Conservation (phyloP, 1,140 invertebrate species). For the Cydia fagiglandana region DNA sequence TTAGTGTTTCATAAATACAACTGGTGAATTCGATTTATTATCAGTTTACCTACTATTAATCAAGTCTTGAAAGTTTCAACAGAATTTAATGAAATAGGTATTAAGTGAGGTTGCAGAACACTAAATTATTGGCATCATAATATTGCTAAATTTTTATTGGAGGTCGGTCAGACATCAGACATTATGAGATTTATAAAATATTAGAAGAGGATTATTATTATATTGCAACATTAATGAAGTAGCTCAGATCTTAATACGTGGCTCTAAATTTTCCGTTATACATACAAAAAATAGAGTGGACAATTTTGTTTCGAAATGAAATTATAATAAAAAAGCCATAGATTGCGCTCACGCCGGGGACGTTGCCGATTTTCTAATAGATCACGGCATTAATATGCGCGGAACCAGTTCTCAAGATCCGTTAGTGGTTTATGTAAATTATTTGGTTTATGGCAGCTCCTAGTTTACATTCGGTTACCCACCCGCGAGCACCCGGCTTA, state of each 20-base stretch:
- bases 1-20: not conserved
- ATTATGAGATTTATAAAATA: not conserved
- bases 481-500: conserved; percentile 7
- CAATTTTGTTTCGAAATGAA: conserved; percentile 60
- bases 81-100: not conserved
- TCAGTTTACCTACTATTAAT: not conserved
- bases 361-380: conserved; percentile 77
- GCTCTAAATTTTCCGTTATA: not conserved
- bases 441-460: conserved; percentile 70
- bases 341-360: conserved; percentile 52
- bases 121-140: not conserved
- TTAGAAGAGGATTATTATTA: not conserved
- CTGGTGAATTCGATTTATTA: not conserved
- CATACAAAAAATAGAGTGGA: conserved; percentile 38
- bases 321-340: conserved; percentile 67
- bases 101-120: not conserved
- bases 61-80: conserved; percentile 4
- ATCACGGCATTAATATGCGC: conserved; percentile 74
- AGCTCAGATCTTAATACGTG: not conserved
- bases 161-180: not conserved
- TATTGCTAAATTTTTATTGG: conserved; percentile 10
- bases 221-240: not conserved
- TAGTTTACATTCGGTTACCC: conserved; percentile 65
- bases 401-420: conserved; percentile 73
- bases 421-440: conserved; percentile 77